phyloP scores from a whole-genome alignment of 2,113 vertebrate species.

The Amia ocellicauda region DNA sequence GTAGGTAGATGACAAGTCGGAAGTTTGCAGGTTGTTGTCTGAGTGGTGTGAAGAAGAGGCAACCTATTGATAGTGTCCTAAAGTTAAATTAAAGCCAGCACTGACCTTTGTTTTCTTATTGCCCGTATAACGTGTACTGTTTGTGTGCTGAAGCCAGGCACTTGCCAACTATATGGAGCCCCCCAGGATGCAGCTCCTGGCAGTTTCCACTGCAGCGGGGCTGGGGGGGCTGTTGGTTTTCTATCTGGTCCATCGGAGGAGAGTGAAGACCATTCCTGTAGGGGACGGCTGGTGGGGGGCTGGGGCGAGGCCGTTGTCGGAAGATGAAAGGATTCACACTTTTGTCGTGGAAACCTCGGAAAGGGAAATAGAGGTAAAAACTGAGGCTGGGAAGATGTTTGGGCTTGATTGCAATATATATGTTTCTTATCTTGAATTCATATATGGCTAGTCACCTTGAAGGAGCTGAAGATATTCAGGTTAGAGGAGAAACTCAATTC shows the following conservation, averaged over 20 bases:
- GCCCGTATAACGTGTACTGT: too few relatives aligned
- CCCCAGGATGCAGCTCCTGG: constrained; percentile 42
- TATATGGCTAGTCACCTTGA: too few relatives aligned
- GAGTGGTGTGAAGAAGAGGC: too few relatives aligned
- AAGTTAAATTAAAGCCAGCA: too few relatives aligned
- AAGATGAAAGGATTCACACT: constrained; percentile 60
- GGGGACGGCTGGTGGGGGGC: constrained; percentile 81
- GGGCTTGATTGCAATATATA: too few relatives aligned
- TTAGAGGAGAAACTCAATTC: too few relatives aligned
- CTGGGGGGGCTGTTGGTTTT: constrained; percentile 59
- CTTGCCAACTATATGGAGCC: constrained; percentile 42
- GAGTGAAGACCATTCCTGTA: constrained; percentile 62
- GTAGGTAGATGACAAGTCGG: too few relatives aligned
- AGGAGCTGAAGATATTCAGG: too few relatives aligned
- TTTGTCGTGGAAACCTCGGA: constrained; percentile 69
- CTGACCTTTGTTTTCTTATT: too few relatives aligned
- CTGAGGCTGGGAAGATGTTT: fast-evolving
- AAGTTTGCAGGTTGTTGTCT: too few relatives aligned
- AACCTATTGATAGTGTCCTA: too few relatives aligned
- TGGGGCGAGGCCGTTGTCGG: constrained; percentile 50
- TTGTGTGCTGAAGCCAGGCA: constrained; percentile 40
- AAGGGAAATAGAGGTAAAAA: constrained; percentile 66
- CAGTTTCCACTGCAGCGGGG: constrained; percentile 54
- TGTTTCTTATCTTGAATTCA: too few relatives aligned
- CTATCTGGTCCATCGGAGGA: constrained; percentile 54